phyloP scores from a whole-genome alignment of 2,113 vertebrate genomes.

The Dicrurus megarhynchus region DNA sequence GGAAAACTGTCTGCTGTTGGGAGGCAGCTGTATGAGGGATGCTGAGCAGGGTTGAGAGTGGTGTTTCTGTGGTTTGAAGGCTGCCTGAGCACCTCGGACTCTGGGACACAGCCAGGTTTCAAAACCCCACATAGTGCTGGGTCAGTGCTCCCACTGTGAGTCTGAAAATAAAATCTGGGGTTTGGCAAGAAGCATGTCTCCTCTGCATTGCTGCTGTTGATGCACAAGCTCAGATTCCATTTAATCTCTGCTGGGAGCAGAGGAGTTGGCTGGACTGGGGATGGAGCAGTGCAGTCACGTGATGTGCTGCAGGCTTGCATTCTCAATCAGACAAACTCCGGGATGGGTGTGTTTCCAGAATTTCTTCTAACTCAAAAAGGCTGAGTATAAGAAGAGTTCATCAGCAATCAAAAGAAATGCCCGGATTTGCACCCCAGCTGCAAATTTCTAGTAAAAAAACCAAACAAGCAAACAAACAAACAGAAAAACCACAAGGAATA shows the following conservation, averaged over 20 bases:
- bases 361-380: background rate
- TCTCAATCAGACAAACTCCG: background rate
- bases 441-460: background rate
- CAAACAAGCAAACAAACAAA: background rate
- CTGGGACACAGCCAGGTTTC: too few species aligned
- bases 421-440: background rate
- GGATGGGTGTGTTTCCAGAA: background rate
- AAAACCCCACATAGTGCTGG: background rate
- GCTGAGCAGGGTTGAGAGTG: background rate
- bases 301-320: background rate
- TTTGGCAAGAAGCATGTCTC: background rate
- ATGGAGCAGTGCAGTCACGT: accelerated
- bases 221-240: background rate
- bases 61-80: background rate
- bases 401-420: background rate
- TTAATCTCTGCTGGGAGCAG: background rate
- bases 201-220: accelerated
- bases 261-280: background rate
- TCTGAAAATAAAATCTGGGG: slow-evolving; percentile 2
- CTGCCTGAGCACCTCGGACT: background rate
- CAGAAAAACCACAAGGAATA: too few species aligned
- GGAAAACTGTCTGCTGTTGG: background rate
- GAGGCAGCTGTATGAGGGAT: background rate
- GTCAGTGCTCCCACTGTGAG: background rate
- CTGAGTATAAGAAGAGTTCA: background rate